Conservation (phyloP, 2,113 vertebrate genomes). For the Hoplias malabaricus region DNA sequence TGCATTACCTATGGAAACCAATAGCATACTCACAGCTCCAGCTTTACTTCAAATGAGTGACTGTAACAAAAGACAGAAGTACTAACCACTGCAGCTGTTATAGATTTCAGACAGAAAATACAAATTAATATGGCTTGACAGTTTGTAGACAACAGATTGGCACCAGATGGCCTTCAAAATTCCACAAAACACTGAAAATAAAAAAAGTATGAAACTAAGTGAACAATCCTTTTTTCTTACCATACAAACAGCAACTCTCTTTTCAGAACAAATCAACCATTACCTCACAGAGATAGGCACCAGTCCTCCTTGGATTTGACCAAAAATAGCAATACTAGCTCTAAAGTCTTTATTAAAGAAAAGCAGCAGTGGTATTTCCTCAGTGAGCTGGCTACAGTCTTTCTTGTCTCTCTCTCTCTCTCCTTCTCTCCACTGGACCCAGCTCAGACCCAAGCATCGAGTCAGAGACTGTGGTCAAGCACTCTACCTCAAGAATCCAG, state of each 20-base stretch:
- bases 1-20: not conserved
- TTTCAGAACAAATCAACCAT: slow-evolving; percentile 31
- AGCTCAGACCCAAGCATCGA: slow-evolving; percentile 40
- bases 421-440: slow-evolving; percentile 2
- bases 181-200: slow-evolving; percentile 6
- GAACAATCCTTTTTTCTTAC: slow-evolving; percentile 34
- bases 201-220: slow-evolving; percentile 14
- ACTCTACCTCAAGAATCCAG: slow-evolving; percentile 53
- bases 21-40: slow-evolving; percentile 11
- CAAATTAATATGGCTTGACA: slow-evolving; percentile 51
- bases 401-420: slow-evolving; percentile 1
- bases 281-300: slow-evolving; percentile 23
- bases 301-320: slow-evolving; percentile 37
- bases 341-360: slow-evolving; percentile 54
- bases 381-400: slow-evolving; percentile 19
- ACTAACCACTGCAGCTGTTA: slow-evolving; percentile 49
- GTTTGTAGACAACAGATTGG: slow-evolving; percentile 50
- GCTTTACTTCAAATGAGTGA: slow-evolving; percentile 34
- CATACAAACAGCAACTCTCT: slow-evolving; percentile 37
- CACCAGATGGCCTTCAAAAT: slow-evolving; percentile 53
- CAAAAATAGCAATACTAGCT: slow-evolving; percentile 54
- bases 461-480: slow-evolving; percentile 50
- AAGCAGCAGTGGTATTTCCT: slow-evolving; percentile 56
- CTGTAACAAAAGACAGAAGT: slow-evolving; percentile 22
- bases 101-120: slow-evolving; percentile 52